These are phyloP conservation scores for Troilus luridus DNA, from an alignment of 2,888 invertebrate genomes.

Conservation along the genomic window DNA sequence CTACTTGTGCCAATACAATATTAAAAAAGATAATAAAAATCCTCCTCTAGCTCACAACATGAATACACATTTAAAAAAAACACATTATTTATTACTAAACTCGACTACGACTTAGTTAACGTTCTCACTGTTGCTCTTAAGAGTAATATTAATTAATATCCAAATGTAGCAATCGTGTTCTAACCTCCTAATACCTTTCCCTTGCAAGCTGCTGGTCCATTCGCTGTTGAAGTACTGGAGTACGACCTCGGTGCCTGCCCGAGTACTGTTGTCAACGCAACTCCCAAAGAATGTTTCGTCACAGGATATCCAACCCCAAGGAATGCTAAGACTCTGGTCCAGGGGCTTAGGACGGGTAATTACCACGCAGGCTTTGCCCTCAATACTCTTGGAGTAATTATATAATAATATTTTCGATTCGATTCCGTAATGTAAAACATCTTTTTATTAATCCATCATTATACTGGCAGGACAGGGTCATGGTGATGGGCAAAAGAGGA, in stretches of 20 bases:
- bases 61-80: no score
- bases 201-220: constrained; percentile 29
- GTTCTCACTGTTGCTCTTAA: no score
- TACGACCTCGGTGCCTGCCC: background rate
- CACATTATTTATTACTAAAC: no score
- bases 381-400: constrained; percentile 16
- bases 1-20: no score
- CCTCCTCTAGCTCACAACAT: no score
- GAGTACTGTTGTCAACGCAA: background rate
- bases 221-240: constrained; percentile 39
- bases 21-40: no score
- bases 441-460: background rate
- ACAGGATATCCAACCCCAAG: background rate
- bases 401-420: background rate
- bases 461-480: constrained; percentile 30
- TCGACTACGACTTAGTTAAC: no score
- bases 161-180: background rate
- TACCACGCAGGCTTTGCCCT: constrained; percentile 18
- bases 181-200: background rate
- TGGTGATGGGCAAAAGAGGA: constrained; percentile 33
- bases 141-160: no score
- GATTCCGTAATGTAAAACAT: background rate
- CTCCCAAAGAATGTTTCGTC: background rate
- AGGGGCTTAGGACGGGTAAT: background rate
- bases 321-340: background rate